Evolutionary conservation across 2,113 vertebrate genomes (phyloP).

Genomic region (Jaculus jaculus): DNA sequence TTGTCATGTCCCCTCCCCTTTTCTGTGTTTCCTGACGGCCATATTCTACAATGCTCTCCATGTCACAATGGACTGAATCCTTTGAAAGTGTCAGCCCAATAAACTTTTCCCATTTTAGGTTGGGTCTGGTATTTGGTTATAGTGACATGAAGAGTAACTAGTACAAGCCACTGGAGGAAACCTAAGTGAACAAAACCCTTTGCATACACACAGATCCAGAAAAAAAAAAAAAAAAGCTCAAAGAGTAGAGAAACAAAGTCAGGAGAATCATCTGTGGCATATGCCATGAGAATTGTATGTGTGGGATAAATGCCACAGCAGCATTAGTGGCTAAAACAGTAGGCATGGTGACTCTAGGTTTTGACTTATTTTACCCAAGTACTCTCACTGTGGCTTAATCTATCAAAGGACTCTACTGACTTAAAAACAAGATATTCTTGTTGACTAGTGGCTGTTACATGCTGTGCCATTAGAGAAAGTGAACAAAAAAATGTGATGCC

Average conservation of each 20-base stretch:
- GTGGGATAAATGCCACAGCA: background rate
- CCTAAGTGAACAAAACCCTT: conserved; percentile 12
- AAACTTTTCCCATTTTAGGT: background rate
- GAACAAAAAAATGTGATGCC: background rate
- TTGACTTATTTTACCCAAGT: conserved; percentile 6
- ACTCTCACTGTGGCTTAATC: background rate
- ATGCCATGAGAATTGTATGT: conserved; percentile 4
- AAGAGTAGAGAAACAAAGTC: conserved; percentile 26
- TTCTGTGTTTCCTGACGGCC: background rate
- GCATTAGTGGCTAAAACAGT: background rate
- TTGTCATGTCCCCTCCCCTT: background rate
- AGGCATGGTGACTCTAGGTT: background rate
- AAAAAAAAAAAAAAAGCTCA: background rate
- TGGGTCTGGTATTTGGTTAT: background rate
- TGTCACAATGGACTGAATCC: background rate
- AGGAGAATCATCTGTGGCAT: conserved; percentile 30
- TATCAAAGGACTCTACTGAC: background rate
- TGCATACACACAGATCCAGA: background rate
- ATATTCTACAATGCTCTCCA: background rate
- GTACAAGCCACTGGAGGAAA: background rate
- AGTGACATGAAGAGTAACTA: background rate
- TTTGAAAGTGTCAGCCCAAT: background rate
- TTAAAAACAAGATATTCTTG: conserved; percentile 32
- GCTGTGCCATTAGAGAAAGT: conserved; percentile 31
- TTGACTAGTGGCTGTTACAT: background rate